phyloP scores from a whole-genome alignment of 2,797 vertebrate genomes.

The Passerculus sandwichensis region DNA sequence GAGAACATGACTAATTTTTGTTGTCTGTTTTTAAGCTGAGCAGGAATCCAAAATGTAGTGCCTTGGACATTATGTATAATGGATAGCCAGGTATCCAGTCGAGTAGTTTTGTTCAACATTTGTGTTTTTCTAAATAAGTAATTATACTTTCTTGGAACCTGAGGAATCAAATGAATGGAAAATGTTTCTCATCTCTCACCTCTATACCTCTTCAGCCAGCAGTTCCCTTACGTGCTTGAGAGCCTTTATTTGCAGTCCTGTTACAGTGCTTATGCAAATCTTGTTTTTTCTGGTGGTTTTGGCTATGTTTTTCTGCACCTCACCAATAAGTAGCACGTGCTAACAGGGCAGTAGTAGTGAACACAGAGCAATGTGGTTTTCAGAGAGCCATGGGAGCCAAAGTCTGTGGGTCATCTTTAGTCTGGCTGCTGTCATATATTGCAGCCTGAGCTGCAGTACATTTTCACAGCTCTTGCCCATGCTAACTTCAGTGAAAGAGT shows the following conservation, averaged over 20 bases:
- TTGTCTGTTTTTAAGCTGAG: not conserved
- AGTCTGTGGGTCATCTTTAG: not conserved
- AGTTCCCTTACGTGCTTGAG: not conserved
- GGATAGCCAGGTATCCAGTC: not conserved
- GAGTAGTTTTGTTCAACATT: not conserved
- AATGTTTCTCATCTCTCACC: not conserved
- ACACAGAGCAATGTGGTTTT: not conserved
- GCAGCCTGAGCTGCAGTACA: not conserved
- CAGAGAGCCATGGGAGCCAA: not conserved
- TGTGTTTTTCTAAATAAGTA: not conserved
- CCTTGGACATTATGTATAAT: not conserved
- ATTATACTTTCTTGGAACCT: not conserved
- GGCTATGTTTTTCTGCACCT: not conserved
- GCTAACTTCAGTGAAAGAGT: not conserved
- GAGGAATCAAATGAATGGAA: not conserved
- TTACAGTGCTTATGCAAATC: not conserved
- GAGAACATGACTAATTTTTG: not conserved
- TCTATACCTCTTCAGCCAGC: not conserved
- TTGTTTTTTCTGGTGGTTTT: not conserved
- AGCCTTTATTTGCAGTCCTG: not conserved
- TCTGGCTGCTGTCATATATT: not conserved
- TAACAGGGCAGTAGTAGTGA: not conserved
- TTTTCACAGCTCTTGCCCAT: not conserved
- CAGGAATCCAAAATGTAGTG: not conserved
- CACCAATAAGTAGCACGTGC: not conserved